These are phyloP conservation scores for Acrobasis suavella DNA, from an alignment of 2,888 invertebrate genomes.

Conservation along the genomic window DNA sequence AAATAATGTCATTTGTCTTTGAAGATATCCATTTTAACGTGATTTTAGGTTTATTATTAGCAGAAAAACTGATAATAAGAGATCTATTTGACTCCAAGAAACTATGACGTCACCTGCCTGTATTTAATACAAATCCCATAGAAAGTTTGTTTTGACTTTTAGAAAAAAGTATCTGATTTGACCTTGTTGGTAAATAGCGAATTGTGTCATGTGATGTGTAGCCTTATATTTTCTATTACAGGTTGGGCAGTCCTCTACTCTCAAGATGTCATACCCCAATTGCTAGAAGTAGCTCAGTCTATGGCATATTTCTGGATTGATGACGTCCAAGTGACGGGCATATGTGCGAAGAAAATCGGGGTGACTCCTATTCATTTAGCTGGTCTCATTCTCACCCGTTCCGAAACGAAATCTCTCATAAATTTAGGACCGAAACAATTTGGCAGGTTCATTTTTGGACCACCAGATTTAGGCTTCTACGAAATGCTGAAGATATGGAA, in stretches of 20 bases:
- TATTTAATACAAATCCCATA: no score
- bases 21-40: no score
- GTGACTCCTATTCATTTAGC: constrained; percentile 80
- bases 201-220: no score
- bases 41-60: no score
- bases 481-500: constrained; percentile 79
- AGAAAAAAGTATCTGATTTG: no score
- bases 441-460: constrained; percentile 79
- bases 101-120: no score
- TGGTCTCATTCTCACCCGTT: constrained; percentile 61
- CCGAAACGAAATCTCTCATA: constrained; percentile 46
- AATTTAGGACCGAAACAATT: constrained; percentile 44
- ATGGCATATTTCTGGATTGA: constrained; percentile 91
- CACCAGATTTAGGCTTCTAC: constrained; percentile 71
- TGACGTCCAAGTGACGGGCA: constrained; percentile 90
- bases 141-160: no score
- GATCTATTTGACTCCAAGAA: no score
- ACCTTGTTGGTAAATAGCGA: no score
- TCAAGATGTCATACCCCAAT: constrained; percentile 81
- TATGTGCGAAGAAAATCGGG: constrained; percentile 80
- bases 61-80: no score
- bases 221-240: constrained; percentile 34
- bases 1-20: no score
- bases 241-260: constrained; percentile 86
- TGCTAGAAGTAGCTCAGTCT: constrained; percentile 83